Conservation (phyloP, 2,113 vertebrate species). For the Zapornia atra region DNA sequence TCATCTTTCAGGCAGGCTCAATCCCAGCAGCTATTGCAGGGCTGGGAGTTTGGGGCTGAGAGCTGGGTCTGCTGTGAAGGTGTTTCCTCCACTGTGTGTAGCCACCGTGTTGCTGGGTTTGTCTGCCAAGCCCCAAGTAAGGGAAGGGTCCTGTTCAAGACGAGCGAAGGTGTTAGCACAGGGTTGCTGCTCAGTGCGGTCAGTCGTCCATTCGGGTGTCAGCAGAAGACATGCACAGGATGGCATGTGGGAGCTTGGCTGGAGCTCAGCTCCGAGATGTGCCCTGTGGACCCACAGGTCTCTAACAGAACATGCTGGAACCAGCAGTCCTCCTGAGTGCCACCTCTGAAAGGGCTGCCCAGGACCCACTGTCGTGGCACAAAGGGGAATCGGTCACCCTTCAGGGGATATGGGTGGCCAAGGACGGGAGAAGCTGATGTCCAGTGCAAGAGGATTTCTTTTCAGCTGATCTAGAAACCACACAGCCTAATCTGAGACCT, state of each 20-base stretch:
- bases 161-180: neutral
- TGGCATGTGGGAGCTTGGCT: neutral
- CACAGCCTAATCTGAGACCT: neutral
- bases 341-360: neutral
- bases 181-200: accelerated
- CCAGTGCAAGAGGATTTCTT: slow-evolving; percentile 25
- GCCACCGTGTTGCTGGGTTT: neutral
- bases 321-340: accelerated
- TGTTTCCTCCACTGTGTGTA: neutral
- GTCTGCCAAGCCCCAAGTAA: neutral
- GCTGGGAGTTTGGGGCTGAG: neutral
- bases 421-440: neutral
- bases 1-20: neutral
- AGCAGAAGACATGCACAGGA: neutral
- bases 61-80: neutral
- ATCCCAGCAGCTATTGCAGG: neutral
- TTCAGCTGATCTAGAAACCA: neutral
- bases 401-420: neutral
- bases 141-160: neutral
- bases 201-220: accelerated
- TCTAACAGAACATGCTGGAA: neutral
- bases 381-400: neutral
- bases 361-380: neutral
- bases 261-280: neutral
- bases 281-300: neutral